Percentiles rank a stretch among this genome's conserved stretches.
These are phyloP conservation scores for Cataglyphis albicans DNA, from an alignment of 2,888 invertebrate species.

Conservation along the genomic window DNA sequence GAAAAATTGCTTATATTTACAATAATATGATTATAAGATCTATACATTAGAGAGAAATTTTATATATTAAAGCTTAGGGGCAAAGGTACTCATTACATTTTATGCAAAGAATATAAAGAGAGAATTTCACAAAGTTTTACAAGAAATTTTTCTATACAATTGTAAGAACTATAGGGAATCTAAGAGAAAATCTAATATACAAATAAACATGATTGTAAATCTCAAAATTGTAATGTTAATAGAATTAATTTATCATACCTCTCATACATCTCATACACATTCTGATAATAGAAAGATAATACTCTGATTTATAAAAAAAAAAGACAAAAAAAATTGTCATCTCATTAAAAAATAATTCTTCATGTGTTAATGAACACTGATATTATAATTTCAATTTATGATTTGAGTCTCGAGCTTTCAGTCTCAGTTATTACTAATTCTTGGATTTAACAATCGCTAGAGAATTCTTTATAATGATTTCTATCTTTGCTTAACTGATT, in stretches of 20 bases:
- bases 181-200: constrained; percentile 32
- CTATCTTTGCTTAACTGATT: constrained; percentile 10
- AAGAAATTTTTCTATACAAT: background rate
- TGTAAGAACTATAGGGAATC: constrained; percentile 24
- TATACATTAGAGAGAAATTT: constrained; percentile 39
- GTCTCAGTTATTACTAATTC: constrained; percentile 43
- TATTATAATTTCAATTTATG: constrained; percentile 56
- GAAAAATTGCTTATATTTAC: constrained; percentile 42
- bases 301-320: constrained; percentile 51
- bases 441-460: constrained; percentile 49
- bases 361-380: constrained; percentile 45
- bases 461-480: constrained; percentile 28
- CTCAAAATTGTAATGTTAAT: constrained; percentile 26
- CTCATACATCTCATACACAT: background rate
- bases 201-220: constrained; percentile 30
- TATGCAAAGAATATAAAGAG: constrained; percentile 21
- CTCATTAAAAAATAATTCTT: constrained; percentile 54
- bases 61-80: constrained; percentile 43
- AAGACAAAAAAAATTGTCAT: constrained; percentile 53
- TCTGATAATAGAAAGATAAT: constrained; percentile 15
- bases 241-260: constrained; percentile 16
- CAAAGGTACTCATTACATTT: constrained; percentile 38
- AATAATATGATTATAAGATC: constrained; percentile 26
- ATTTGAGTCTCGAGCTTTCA: constrained; percentile 62
- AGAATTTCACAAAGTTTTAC: constrained; percentile 5